Base-by-base conservation (phyloP, 2,888 invertebrate species). In the Phoronis australis region DNA sequence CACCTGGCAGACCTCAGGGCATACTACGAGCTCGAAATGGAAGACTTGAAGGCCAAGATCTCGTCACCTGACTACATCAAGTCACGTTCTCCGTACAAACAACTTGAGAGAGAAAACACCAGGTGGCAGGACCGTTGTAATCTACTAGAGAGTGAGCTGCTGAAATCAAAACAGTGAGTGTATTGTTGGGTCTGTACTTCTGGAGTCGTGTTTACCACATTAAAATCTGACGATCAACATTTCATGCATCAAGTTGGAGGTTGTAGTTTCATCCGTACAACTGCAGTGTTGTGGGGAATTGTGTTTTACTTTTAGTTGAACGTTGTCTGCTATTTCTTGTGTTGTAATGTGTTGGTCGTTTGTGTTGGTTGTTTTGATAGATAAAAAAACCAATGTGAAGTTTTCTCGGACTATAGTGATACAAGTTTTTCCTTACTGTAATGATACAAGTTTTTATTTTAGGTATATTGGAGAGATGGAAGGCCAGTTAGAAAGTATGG, bases 11-110 rank as follows among this genome's bases (percentile, higher is more conserved):
- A 71, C 50, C 60, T 71, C 15, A 54, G 66, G 21, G 59, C 63
- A 9, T 71, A 69, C 47, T 71, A 71, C 27, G 69, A 71, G 51
- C 60, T 65, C 25, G 69, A 71, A 51, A 39, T 71, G 23, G 54
- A 56, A 23, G 68, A 67, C 6, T 47, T 71, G 42, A 50, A 62
- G n/a, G 46, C 57, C 24, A 59, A 60, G 2, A 43, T 68, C 26
- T 54, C 56, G 1, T 50, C 57, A 4, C 37, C 49, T 24, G 59
- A 59, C n/a, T 51, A 50, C 31, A 49, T 54, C 2, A 50, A 50
- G 35, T 44, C 44, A 31, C 21, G 49, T 35, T 12, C 47, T 39
- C 23, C 54, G 54, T 37, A 42, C 43, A 2, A 51, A 54, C 47
- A 50, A 59, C 47, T 71, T 25, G 57, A 59, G 31, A 59, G 57